A percentile compares a stretch with the other conserved stretches of the same genome.
Evolutionary conservation across 2,797 vertebrate genomes (phyloP).

Genomic region (Neoniphon sammara): DNA sequence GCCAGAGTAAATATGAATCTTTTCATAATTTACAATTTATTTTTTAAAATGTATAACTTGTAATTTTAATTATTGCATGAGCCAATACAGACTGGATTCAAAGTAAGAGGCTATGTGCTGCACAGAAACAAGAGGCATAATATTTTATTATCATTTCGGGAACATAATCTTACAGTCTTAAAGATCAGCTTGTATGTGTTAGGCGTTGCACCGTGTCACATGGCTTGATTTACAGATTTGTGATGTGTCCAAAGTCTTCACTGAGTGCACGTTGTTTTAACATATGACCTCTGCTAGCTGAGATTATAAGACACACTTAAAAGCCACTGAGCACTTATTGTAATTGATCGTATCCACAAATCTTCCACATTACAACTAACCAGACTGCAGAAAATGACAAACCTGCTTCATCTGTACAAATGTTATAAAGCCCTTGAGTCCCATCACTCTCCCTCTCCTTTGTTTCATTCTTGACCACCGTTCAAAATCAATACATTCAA

Average conservation of each 20-base stretch:
- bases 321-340: constrained; percentile 68
- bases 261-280: constrained; percentile 57
- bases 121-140: constrained; percentile 17
- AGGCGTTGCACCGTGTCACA: constrained; percentile 38
- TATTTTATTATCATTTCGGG: constrained; percentile 37
- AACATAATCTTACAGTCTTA: constrained; percentile 22
- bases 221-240: constrained; percentile 64
- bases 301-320: constrained; percentile 64
- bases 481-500: constrained; percentile 16
- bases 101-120: neutral
- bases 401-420: constrained; percentile 36
- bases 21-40: constrained; percentile 46
- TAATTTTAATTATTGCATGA: constrained; percentile 23
- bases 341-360: constrained; percentile 73
- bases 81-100: constrained; percentile 22
- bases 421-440: constrained; percentile 20
- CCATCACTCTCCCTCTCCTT: neutral
- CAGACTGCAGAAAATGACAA: constrained; percentile 46
- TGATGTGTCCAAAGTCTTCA: constrained; percentile 49
- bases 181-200: constrained; percentile 22
- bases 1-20: constrained; percentile 28
- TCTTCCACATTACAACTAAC: constrained; percentile 49
- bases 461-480: neutral
- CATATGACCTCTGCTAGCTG: constrained; percentile 60
- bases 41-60: constrained; percentile 25